Evolutionary conservation across 1,140 invertebrate species (phyloP), one percentile per base, ranked within the genome.

Genomic region (Drosophila virilis): DNA sequence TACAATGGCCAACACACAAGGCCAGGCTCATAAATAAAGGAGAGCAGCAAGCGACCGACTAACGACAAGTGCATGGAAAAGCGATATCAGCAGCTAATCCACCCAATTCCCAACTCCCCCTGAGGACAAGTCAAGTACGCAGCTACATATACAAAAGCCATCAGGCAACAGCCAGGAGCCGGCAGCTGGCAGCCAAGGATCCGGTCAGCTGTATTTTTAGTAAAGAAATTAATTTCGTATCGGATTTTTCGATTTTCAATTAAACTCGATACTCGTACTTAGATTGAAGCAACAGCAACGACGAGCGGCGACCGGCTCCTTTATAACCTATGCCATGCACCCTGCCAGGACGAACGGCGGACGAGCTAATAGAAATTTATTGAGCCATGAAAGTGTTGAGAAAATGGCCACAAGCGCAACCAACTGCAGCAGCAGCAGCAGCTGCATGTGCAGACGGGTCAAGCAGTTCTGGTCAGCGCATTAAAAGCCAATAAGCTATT

Each of bases 211-310:
- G 84, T 89, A 85, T 86, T 77, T 86, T 79, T 83, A 90, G 75
- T 76, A 90, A 72, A 86, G 80, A 90, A 91, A 91, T 91, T 91
- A 91, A 91, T 91, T 91, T 91, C 75, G 88, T 78, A 84, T 91
- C 83, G 84, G 80, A 91, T 91, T 88, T 86, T 90, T 88, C 80
- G 80, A 91, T 88, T 91, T 89, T 88, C 88, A 91, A 91, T 91
- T 91, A 88, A 91, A 91, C 77, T 81, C 80, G 78, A 91, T 86
- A 84, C 72, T 57, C 45, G 52, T 57, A 32, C 42, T 43, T 45
- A 42, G 50, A 40, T 60, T 33, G 62, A 51, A 65, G 52, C 35
- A 66, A 54, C 50, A 52, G 28, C 62, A 68, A 55, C 54, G 70
- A 12, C 67, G 35, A 65, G 59, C 54, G 70, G 13, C 67, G 35